Conservation (phyloP, 2,888 invertebrate species). For the Nomada flava region DNA sequence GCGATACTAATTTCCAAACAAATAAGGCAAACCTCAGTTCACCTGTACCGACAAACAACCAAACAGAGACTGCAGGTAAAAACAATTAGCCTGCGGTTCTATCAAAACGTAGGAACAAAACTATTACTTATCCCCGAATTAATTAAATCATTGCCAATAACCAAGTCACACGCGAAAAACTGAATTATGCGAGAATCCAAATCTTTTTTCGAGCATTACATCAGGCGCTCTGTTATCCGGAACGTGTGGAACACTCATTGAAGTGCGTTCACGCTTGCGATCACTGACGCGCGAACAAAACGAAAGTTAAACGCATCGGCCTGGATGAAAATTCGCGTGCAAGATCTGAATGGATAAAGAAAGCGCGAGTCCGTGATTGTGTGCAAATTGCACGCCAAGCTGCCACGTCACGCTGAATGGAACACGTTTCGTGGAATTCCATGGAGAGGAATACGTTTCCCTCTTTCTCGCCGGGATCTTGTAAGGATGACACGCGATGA, state of each 20-base stretch:
- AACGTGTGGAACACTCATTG: not conserved
- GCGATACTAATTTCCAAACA: constrained; percentile 9
- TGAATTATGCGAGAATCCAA: not conserved
- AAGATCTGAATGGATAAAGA: constrained; percentile 56
- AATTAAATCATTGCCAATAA: constrained; percentile 35
- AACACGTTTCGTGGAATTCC: not conserved
- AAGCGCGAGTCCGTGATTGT: constrained; percentile 55
- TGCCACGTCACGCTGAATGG: constrained; percentile 6
- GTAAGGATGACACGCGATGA: not conserved
- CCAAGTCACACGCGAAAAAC: constrained; percentile 22
- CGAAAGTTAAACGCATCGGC: constrained; percentile 22
- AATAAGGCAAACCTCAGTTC: constrained; percentile 9
- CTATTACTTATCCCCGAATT: constrained; percentile 18
- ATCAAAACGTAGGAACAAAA: not conserved
- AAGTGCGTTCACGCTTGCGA: constrained; percentile 24
- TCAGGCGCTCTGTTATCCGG: not conserved
- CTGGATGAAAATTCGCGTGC: constrained; percentile 27
- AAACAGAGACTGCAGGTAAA: constrained; percentile 37
- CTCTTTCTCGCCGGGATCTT: not conserved
- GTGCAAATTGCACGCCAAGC: constrained; percentile 53
- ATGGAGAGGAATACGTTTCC: not conserved
- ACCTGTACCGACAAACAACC: constrained; percentile 33
- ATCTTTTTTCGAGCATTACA: not conserved
- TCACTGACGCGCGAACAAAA: constrained; percentile 28
- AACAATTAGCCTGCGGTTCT: not conserved